These are phyloP conservation scores for Dryas iulia DNA, from an alignment of 1,140 invertebrate species.

Conservation along the genomic window DNA sequence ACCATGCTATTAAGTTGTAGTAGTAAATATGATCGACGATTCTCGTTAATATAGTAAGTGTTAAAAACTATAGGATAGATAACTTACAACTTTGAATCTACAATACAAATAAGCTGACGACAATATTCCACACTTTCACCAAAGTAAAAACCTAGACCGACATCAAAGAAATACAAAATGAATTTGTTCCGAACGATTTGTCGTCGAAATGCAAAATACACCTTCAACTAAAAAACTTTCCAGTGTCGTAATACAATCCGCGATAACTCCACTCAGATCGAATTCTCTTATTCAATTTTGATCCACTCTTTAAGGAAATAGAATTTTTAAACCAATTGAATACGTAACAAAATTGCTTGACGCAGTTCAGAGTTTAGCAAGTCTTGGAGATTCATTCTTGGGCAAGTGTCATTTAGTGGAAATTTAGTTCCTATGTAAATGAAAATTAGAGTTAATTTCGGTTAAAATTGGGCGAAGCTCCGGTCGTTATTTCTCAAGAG, in stretches of 20 bases:
- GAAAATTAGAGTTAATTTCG: conserved; percentile 14
- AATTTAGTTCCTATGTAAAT: conserved; percentile 13
- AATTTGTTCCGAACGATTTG: conserved; percentile 27
- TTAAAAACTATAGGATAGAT: too few species aligned
- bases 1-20: too few species aligned
- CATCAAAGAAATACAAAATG: conserved; percentile 18
- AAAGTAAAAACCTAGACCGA: background rate
- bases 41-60: too few species aligned
- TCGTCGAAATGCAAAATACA: conserved; percentile 29
- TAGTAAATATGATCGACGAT: too few species aligned
- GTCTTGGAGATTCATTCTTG: conserved; percentile 20
- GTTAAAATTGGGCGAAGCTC: background rate
- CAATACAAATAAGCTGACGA: too few species aligned
- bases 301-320: background rate
- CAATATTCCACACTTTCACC: background rate
- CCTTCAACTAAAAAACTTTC: conserved; percentile 28
- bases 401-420: conserved; percentile 8
- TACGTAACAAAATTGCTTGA: conserved; percentile 13
- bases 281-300: conserved; percentile 29
- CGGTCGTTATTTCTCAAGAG: conserved; percentile 27
- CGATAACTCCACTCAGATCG: conserved; percentile 25
- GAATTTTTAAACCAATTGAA: background rate
- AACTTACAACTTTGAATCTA: too few species aligned
- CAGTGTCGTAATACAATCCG: conserved; percentile 26
- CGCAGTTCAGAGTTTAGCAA: conserved; percentile 8